Evolutionary conservation across 2,113 vertebrate species (phyloP).

Genomic region (Hydrochoerus hydrochaeris): DNA sequence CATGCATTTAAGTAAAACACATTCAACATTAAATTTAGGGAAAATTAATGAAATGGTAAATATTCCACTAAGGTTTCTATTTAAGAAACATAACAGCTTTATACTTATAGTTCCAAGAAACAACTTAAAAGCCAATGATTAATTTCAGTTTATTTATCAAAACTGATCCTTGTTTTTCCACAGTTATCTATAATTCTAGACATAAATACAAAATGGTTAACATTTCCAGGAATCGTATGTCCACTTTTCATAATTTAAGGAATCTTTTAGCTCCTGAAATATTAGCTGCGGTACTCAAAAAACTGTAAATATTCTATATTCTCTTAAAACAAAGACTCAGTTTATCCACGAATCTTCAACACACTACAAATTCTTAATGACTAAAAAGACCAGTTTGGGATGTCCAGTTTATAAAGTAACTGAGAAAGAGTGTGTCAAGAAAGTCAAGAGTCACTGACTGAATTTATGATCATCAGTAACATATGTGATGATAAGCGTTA

Average conservation of each 20-base stretch:
- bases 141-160: neutral
- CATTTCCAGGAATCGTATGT: neutral
- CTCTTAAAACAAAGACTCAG: neutral
- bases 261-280: neutral
- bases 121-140: neutral
- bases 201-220: neutral
- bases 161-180: neutral
- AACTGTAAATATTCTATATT: neutral
- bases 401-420: neutral
- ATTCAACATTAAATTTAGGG: neutral
- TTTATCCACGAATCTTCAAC: neutral
- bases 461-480: neutral
- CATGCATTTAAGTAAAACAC: neutral
- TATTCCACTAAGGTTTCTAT: neutral
- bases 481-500: neutral
- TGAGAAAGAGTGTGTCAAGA: neutral
- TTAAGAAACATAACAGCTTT: neutral
- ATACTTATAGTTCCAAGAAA: neutral
- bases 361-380: constrained; percentile 20
- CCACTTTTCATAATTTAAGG: neutral
- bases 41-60: constrained; percentile 6
- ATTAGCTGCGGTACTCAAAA: neutral
- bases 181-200: neutral
- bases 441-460: neutral
- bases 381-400: neutral